Conservation (phyloP, 2,888 invertebrate species). For the Pardosa pseudoannulata region DNA sequence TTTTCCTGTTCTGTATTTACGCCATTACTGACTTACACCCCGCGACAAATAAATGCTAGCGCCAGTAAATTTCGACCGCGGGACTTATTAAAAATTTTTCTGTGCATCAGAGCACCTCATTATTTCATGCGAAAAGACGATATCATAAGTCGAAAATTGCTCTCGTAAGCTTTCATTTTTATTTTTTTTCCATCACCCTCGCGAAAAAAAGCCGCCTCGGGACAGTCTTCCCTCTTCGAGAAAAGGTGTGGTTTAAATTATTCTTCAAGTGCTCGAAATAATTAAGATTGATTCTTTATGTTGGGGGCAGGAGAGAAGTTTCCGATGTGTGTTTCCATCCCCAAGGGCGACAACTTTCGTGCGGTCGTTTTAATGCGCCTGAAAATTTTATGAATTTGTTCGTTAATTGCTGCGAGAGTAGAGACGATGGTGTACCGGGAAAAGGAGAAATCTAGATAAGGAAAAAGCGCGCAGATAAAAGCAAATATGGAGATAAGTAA, state of each 20-base stretch:
- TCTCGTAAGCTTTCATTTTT: background rate
- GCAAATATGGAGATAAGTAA: background rate
- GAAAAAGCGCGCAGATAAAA: background rate
- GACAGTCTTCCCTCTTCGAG: background rate
- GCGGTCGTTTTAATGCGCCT: background rate
- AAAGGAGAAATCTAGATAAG: background rate
- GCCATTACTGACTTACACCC: background rate
- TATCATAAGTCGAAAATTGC: background rate
- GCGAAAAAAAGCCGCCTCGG: background rate
- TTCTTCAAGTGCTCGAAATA: background rate
- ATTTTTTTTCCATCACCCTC: no score
- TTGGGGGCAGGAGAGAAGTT: background rate
- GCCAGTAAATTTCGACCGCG: background rate
- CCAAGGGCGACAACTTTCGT: background rate
- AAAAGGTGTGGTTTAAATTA: constrained; percentile 14
- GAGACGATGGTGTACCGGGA: background rate
- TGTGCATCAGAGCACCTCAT: background rate
- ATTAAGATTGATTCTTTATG: constrained; percentile 15
- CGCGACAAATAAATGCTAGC: background rate
- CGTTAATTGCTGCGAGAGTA: background rate
- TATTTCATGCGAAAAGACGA: background rate
- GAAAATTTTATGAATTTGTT: constrained; percentile 8
- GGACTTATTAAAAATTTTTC: background rate
- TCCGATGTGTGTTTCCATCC: background rate
- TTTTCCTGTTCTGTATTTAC: no score